Evolutionary conservation across 2,113 vertebrate species (phyloP).

Genomic region (Lycaon pictus): DNA sequence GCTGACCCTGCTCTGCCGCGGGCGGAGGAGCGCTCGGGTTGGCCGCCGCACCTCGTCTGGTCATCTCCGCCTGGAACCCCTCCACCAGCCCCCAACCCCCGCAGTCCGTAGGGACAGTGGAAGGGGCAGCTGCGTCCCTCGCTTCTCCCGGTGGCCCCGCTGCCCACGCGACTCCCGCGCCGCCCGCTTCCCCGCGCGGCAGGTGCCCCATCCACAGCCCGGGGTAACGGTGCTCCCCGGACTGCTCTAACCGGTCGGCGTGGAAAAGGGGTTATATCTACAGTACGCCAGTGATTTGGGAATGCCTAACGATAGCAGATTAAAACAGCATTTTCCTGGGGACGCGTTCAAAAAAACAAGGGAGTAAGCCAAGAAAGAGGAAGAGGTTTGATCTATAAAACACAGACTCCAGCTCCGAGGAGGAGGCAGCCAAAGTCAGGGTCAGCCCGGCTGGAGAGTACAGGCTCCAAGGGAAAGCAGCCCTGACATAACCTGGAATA

Average conservation of each 20-base stretch:
- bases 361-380: not conserved
- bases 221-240: not conserved
- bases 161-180: not conserved
- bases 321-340: not conserved
- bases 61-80: not conserved
- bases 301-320: too few relatives aligned
- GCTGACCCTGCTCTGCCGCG: not conserved
- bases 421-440: not conserved
- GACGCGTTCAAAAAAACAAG: not conserved
- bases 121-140: not conserved
- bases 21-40: too few relatives aligned
- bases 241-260: not conserved
- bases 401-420: not conserved
- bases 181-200: too few relatives aligned
- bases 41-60: too few relatives aligned
- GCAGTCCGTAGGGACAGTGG: not conserved
- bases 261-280: not conserved
- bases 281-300: not conserved
- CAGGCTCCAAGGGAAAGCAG: not conserved
- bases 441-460: not conserved
- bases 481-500: not conserved
- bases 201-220: not conserved
- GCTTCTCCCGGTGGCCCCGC: not conserved
- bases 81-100: too few relatives aligned
- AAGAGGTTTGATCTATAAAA: constrained; percentile 11